A percentile compares a stretch with the other conserved stretches of the same genome.
phyloP scores from a whole-genome alignment of 2,888 invertebrate species.

The Cantharis rustica region DNA sequence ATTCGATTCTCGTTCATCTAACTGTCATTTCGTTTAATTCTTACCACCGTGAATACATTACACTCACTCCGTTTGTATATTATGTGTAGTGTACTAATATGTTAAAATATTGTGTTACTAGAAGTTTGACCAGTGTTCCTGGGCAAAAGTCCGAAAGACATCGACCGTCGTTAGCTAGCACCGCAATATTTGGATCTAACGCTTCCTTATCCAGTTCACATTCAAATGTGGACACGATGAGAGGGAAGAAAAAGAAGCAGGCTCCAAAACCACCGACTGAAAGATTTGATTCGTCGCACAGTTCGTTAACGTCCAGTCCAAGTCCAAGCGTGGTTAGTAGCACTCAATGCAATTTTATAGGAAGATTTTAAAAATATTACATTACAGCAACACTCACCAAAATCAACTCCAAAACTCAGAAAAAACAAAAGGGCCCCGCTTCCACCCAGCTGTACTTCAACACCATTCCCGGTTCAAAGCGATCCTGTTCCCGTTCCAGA shows the following conservation, averaged over 20 bases:
- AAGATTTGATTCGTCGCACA: slow-evolving; percentile 39
- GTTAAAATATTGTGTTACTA: slow-evolving; percentile 52
- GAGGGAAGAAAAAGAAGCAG: slow-evolving; percentile 66
- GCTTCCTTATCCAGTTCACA: slow-evolving; percentile 52
- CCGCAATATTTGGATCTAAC: slow-evolving; percentile 51
- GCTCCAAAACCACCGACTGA: slow-evolving; percentile 66
- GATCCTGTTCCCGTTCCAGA: slow-evolving; percentile 9
- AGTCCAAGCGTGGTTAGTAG: slow-evolving; percentile 51
- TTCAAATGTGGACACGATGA: slow-evolving; percentile 46
- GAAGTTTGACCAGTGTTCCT: slow-evolving; percentile 42
- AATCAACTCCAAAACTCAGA: slow-evolving; percentile 60
- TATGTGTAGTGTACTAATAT: slow-evolving; percentile 33
- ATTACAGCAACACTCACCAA: slow-evolving; percentile 50
- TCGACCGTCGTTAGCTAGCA: slow-evolving; percentile 46
- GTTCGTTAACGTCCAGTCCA: slow-evolving; percentile 50
- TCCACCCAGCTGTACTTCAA: slow-evolving; percentile 57
- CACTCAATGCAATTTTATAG: neutral
- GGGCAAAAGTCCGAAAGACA: slow-evolving; percentile 50
- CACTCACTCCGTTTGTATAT: neutral
- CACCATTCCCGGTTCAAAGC: slow-evolving; percentile 33
- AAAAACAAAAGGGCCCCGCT: slow-evolving; percentile 72
- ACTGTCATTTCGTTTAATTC: slow-evolving; percentile 22
- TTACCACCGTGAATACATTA: neutral
- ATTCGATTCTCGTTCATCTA: slow-evolving; percentile 8
- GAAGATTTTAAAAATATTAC: neutral